Evolutionary conservation across 2,888 invertebrate species (phyloP).

Genomic region (Drosophila subsilvestris): DNA sequence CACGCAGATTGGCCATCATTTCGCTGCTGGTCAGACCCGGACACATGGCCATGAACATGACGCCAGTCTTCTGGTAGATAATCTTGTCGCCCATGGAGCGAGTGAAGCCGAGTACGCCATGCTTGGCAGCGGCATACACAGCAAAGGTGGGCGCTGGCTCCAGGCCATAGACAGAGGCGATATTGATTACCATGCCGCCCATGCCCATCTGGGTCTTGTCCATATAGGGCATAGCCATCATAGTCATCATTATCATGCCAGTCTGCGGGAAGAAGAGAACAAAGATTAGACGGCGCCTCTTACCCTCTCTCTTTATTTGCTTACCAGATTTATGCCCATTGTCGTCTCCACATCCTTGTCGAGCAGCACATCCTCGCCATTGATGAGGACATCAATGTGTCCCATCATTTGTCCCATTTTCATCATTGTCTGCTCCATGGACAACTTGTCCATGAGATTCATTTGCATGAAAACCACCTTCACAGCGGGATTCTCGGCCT

Average conservation of each 20-base stretch:
- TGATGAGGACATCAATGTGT: slow-evolving; percentile 81
- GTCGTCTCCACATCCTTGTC: slow-evolving; percentile 82
- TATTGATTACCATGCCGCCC: slow-evolving; percentile 81
- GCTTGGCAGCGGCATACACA: slow-evolving; percentile 82
- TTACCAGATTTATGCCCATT: slow-evolving; percentile 82
- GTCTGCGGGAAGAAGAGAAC: slow-evolving; percentile 47
- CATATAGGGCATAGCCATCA: slow-evolving; percentile 80
- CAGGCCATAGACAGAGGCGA: slow-evolving; percentile 81
- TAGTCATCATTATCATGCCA: slow-evolving; percentile 79
- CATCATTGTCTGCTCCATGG: slow-evolving; percentile 75
- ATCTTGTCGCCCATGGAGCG: slow-evolving; percentile 78
- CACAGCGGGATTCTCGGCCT: slow-evolving; percentile 66
- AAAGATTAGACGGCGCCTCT: not conserved
- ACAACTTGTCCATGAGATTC: slow-evolving; percentile 73
- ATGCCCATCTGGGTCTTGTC: slow-evolving; percentile 80
- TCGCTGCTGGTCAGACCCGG: slow-evolving; percentile 81
- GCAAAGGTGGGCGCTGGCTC: slow-evolving; percentile 81
- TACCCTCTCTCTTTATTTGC: not conserved
- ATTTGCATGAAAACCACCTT: slow-evolving; percentile 78
- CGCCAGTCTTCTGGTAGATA: slow-evolving; percentile 77
- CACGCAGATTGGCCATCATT: slow-evolving; percentile 80
- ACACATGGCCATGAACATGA: slow-evolving; percentile 79
- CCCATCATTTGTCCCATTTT: slow-evolving; percentile 68
- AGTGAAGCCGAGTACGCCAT: slow-evolving; percentile 82
- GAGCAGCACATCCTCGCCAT: slow-evolving; percentile 79